Percentiles rank a stretch among this genome's conserved stretches.
These are phyloP conservation scores for Oreortyx pictus DNA, from an alignment of 2,797 vertebrate genomes.

Conservation along the genomic window DNA sequence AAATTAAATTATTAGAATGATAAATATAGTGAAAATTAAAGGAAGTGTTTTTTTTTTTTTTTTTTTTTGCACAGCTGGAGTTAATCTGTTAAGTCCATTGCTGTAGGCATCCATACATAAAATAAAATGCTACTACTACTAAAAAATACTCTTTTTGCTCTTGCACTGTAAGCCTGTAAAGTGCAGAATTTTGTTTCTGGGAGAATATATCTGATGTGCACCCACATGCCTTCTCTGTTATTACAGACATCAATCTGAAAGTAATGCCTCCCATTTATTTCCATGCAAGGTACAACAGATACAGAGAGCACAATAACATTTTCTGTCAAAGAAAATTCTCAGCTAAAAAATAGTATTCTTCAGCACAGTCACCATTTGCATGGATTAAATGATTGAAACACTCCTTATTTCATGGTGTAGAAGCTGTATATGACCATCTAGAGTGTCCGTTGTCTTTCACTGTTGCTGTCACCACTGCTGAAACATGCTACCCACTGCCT, in stretches of 20 bases:
- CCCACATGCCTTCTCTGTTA: not conserved
- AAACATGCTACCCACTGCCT: not conserved
- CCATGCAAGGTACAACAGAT: not conserved
- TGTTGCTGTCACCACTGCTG: not conserved
- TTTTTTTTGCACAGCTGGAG: not conserved
- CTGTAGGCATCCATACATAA: not conserved
- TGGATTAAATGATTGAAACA: too few species aligned
- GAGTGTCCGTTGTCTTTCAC: not conserved
- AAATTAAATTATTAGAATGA: not conserved
- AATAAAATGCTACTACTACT: fast-evolving
- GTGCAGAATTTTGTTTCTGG: not conserved
- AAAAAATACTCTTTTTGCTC: not conserved
- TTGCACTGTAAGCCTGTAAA: not conserved
- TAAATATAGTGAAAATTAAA: not conserved
- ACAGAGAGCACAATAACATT: not conserved
- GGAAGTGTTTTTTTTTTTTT: not conserved
- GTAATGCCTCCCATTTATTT: not conserved
- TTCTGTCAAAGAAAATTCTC: not conserved
- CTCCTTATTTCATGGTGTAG: too few species aligned
- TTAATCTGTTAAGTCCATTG: not conserved
- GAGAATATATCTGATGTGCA: not conserved
- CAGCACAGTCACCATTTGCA: not conserved
- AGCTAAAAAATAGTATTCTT: not conserved
- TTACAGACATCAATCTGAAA: not conserved
- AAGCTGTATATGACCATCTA: too few species aligned